Evolutionary conservation across 2,888 invertebrate species (phyloP), one percentile per base, ranked within the genome.

Genomic region (Ischnus inquisitorius): DNA sequence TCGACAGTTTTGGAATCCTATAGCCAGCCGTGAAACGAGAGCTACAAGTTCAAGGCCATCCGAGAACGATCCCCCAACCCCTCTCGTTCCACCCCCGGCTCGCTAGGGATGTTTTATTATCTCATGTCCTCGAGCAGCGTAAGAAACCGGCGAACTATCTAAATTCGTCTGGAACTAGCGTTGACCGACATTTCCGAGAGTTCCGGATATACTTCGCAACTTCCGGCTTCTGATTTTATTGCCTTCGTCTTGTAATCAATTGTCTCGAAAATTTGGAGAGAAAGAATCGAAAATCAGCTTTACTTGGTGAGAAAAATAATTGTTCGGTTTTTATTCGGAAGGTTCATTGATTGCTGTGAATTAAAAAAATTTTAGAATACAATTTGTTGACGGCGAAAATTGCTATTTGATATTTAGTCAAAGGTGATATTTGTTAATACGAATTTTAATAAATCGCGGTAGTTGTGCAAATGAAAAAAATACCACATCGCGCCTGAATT

Each of bases 21-120:
- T 22, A 60, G 65, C 77, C 57, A 34, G 76, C 79, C 75, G 39
- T 68, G 71, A 28, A 75, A 83, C 75, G 68, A 41, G 64, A 41
- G 57, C 78, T 79, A 90, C 88, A 92, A 93, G 93, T 93, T 93
- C 93, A 93, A 93, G 92, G 93, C 89, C 92, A 89, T 88, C 88
- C 86, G 87, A 74, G 41, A 51, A 69, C 46, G 80, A 74, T 8
- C 74, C 82, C 62, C 68, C 86, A 87, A 87, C 87, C 86, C 82
- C 6, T 4, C 76, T 76, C 78, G 57, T n/a, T n/a, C n/a, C n/a
- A n/a, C 14, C 34, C 8, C 34, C 34, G 5, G 34, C 8, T 64
- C n/a, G 39, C 34, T 16, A 39, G 64, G 64, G 64, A 64, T 64
- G 57, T 60, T 57, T 57, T 57, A 57, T 46, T 46, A n/a, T 46